These are phyloP conservation scores for Papilio aristodemus DNA, from an alignment of 1,140 invertebrate genomes.

Conservation along the genomic window DNA sequence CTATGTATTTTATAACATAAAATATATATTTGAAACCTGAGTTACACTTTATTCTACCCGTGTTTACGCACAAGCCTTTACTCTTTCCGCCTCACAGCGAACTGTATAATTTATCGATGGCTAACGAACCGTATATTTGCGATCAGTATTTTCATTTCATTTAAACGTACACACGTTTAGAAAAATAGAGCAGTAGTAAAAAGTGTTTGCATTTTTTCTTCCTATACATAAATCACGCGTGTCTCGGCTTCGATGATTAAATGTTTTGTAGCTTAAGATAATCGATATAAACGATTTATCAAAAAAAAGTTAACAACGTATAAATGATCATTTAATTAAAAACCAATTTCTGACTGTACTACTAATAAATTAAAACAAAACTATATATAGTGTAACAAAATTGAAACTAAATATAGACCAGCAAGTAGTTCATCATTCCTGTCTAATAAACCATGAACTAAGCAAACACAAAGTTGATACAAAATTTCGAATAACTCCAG, in stretches of 20 bases:
- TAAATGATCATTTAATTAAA: too few relatives aligned
- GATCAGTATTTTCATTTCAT: slow-evolving; percentile 15
- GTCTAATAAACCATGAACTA: slow-evolving; percentile 13
- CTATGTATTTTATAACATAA: background rate
- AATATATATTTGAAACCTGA: slow-evolving; percentile 8
- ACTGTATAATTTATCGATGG: slow-evolving; percentile 18
- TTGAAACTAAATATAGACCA: background rate
- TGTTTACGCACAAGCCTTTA: slow-evolving; percentile 14
- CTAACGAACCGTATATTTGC: slow-evolving; percentile 18
- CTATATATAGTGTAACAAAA: background rate
- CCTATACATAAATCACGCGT: background rate
- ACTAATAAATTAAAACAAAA: background rate
- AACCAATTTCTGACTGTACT: too few relatives aligned
- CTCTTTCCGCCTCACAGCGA: slow-evolving; percentile 1
- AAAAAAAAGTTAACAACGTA: too few relatives aligned
- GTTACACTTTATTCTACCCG: background rate
- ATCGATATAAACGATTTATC: too few relatives aligned
- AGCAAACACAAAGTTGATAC: slow-evolving; percentile 14
- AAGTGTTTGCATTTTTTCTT: background rate
- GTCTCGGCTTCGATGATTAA: background rate
- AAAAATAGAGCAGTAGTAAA: background rate
- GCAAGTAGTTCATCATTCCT: slow-evolving; percentile 8
- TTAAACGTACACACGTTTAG: slow-evolving; percentile 8
- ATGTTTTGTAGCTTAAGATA: background rate
- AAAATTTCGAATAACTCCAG: background rate